Conservation (phyloP, 2,797 vertebrate genomes). For the Neostethus bicornis region DNA sequence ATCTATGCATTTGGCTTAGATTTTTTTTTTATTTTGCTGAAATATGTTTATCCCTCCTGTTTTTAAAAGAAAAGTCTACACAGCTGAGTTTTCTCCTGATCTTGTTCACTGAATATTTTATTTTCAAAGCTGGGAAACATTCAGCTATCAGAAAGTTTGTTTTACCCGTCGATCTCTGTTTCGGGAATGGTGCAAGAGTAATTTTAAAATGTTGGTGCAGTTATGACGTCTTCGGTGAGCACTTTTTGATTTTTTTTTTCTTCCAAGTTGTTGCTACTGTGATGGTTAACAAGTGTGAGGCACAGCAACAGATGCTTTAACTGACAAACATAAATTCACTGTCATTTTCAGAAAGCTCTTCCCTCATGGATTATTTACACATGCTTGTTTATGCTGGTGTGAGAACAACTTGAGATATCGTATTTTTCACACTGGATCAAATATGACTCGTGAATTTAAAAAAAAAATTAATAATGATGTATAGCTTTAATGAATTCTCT, state of each 20-base stretch:
- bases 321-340: too few relatives aligned
- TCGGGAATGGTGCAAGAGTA: constrained; percentile 18
- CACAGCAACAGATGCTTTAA: constrained; percentile 2
- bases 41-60: neutral
- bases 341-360: constrained; percentile 5
- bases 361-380: neutral
- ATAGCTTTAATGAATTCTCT: constrained; percentile 11
- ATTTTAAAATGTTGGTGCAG: constrained; percentile 2
- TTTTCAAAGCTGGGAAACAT: constrained; percentile 8
- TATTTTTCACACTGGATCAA: neutral
- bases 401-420: constrained; percentile 11
- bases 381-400: constrained; percentile 15
- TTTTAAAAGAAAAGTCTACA: constrained; percentile 13
- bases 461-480: neutral
- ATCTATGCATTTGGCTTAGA: constrained; percentile 57
- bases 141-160: neutral
- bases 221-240: constrained; percentile 13
- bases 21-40: constrained; percentile 26
- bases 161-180: constrained; percentile 5
- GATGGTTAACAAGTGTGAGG: neutral
- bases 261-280: neutral
- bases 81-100: constrained; percentile 4
- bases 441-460: neutral
- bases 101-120: constrained; percentile 13
- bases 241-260: constrained; percentile 2